Conservation (phyloP, 2,797 vertebrate genomes). For the Pseudochirops cupreus region DNA sequence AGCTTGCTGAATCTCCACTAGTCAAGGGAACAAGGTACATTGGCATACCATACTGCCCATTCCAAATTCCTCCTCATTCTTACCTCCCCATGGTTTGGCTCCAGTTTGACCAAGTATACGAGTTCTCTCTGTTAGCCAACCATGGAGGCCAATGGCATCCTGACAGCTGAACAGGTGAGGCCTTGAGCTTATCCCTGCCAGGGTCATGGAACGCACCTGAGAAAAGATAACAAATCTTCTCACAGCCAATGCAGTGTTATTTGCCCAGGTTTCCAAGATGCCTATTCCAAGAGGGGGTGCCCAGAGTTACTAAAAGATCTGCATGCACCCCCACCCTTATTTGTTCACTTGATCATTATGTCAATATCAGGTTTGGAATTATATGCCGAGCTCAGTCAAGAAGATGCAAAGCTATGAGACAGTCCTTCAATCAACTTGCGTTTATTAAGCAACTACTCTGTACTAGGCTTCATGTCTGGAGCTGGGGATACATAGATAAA, state of each 20-base stretch:
- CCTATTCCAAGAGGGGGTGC: background rate
- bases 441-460: background rate
- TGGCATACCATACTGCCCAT: background rate
- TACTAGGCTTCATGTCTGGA: background rate
- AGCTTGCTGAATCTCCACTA: background rate
- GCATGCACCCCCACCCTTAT: background rate
- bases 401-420: background rate
- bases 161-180: background rate
- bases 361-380: background rate
- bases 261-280: background rate
- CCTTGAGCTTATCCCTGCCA: background rate
- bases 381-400: background rate
- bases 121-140: background rate
- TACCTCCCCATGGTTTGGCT: background rate
- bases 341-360: background rate
- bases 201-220: background rate
- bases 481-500: background rate
- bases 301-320: background rate
- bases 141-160: background rate
- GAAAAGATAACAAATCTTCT: background rate
- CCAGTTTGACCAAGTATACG: background rate
- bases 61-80: background rate
- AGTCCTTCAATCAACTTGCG: background rate
- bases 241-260: background rate
- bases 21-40: background rate